A percentile compares a stretch with the other conserved stretches of the same genome.
phyloP scores from a whole-genome alignment of 2,113 vertebrate species.

The Ictidomys tridecemlineatus region DNA sequence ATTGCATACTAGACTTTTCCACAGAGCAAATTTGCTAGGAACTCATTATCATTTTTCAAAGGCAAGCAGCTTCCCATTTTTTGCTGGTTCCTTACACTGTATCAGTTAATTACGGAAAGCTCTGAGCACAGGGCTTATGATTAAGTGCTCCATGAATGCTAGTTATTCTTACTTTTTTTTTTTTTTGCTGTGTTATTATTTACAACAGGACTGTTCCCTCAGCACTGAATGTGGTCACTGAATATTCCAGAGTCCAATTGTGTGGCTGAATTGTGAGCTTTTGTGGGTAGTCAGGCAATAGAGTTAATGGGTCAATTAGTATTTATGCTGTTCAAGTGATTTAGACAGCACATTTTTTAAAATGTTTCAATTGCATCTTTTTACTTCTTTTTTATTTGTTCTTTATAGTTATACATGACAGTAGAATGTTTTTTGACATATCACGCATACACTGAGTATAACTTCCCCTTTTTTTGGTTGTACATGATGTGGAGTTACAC shows the following conservation, averaged over 20 bases:
- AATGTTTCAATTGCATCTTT: too few species aligned
- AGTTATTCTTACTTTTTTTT: not conserved
- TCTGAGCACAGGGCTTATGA: not conserved
- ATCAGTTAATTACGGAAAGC: constrained; percentile 13
- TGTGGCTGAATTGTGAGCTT: not conserved
- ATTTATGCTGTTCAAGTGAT: not conserved
- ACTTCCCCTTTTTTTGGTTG: too few species aligned
- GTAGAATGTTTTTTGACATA: too few species aligned
- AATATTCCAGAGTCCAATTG: not conserved
- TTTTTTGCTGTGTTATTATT: not conserved
- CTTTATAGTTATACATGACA: too few species aligned
- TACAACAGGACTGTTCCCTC: not conserved
- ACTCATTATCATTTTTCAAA: constrained; percentile 41
- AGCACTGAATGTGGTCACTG: not conserved
- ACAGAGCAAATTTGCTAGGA: not conserved
- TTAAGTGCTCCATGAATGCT: not conserved
- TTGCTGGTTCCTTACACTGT: not conserved
- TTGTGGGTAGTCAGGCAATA: not conserved
- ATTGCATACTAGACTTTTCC: not conserved
- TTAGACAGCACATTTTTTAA: not conserved
- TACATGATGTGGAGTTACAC: too few species aligned
- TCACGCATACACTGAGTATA: too few species aligned
- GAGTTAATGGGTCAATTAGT: not conserved
- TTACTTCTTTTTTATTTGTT: too few species aligned
- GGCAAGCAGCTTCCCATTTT: not conserved